A percentile compares a stretch with the other conserved stretches of the same genome.
Evolutionary conservation across 2,888 invertebrate genomes (phyloP).

Genomic region (Ptilodon capucinus): DNA sequence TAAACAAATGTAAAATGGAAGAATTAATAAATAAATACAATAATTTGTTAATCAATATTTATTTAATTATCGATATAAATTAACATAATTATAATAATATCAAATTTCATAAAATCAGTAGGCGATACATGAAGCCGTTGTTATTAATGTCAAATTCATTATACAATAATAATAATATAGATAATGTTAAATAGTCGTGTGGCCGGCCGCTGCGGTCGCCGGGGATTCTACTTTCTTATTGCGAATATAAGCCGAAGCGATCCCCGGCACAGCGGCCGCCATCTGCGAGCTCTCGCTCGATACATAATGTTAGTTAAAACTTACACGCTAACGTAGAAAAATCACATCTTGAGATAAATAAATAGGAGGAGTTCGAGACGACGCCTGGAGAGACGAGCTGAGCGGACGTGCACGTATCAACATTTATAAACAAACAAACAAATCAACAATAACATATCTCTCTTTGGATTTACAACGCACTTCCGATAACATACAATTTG

Average conservation of each 20-base stretch:
- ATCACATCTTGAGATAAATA: slow-evolving; percentile 80
- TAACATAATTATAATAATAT: slow-evolving; percentile 64
- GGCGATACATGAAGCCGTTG: slow-evolving; percentile 65
- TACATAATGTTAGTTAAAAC: slow-evolving; percentile 61
- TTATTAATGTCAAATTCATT: slow-evolving; percentile 55
- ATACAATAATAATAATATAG: slow-evolving; percentile 45
- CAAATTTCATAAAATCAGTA: slow-evolving; percentile 62
- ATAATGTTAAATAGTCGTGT: slow-evolving; percentile 42
- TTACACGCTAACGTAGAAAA: slow-evolving; percentile 70
- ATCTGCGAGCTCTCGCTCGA: slow-evolving; percentile 43
- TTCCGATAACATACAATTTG: slow-evolving; percentile 55
- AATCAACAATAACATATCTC: slow-evolving; percentile 53
- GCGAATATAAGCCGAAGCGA: slow-evolving; percentile 71
- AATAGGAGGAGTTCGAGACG: slow-evolving; percentile 75
- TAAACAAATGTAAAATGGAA: slow-evolving; percentile 7
- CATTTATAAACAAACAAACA: slow-evolving; percentile 38
- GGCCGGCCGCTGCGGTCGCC: slow-evolving; percentile 32
- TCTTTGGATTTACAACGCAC: slow-evolving; percentile 69
- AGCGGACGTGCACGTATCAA: slow-evolving; percentile 56
- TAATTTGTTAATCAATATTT: slow-evolving; percentile 70
- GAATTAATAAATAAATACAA: slow-evolving; percentile 33
- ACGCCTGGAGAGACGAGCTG: slow-evolving; percentile 72
- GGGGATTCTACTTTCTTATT: slow-evolving; percentile 72
- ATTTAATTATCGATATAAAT: slow-evolving; percentile 70
- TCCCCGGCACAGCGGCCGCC: slow-evolving; percentile 51